phyloP scores from a whole-genome alignment of 2,113 vertebrate genomes.

The Ammospiza nelsoni region DNA sequence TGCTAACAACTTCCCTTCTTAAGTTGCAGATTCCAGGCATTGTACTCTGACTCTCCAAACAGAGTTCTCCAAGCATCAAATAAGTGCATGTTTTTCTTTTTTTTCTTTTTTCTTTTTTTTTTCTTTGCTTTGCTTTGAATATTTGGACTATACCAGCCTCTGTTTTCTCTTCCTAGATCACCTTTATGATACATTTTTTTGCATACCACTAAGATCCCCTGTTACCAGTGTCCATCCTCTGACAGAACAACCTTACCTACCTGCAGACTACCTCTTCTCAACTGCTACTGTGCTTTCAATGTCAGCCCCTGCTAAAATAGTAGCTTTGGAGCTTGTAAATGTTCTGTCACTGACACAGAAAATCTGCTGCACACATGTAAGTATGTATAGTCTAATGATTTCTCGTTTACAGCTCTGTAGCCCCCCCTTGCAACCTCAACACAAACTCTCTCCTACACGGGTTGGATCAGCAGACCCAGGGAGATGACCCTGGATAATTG shows the following conservation, averaged over 20 bases:
- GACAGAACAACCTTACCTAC: neutral
- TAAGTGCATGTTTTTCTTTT: neutral
- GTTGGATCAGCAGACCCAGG: neutral
- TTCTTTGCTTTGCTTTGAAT: neutral
- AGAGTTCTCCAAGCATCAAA: neutral
- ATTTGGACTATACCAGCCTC: neutral
- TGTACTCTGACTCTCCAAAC: neutral
- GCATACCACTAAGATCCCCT: neutral
- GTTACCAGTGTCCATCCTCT: neutral
- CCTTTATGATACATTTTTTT: neutral
- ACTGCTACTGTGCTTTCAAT: neutral
- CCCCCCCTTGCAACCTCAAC: neutral
- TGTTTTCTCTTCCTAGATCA: neutral
- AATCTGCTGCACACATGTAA: neutral
- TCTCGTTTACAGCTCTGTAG: neutral
- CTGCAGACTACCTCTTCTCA: neutral
- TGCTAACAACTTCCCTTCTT: neutral
- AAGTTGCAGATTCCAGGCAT: accelerated
- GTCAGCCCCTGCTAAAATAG: neutral
- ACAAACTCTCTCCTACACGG: neutral
- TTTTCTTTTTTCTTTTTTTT: neutral
- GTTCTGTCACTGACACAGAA: neutral
- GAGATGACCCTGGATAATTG: neutral
- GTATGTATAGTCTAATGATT: neutral
- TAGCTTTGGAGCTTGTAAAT: neutral